Conservation (phyloP, 2,797 vertebrate species). For the Crocidura indochinensis region DNA sequence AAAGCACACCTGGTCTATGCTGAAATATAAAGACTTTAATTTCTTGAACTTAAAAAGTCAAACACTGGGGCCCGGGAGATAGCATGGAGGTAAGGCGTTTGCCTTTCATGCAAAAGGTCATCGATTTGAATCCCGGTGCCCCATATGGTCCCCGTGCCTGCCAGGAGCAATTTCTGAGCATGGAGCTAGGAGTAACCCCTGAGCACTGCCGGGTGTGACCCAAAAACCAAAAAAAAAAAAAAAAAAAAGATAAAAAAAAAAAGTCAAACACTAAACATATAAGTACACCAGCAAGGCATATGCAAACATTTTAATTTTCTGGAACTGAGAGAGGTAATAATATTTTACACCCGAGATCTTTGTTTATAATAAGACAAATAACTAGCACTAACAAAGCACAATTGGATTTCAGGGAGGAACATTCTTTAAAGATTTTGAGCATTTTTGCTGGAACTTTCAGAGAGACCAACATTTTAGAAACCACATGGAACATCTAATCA, state of each 20-base stretch:
- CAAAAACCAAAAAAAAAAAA: too few relatives aligned
- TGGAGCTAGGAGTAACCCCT: too few relatives aligned
- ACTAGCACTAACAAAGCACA: conserved; percentile 12
- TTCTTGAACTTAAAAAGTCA: background rate
- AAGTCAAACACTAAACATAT: background rate
- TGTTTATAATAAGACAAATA: conserved; percentile 40
- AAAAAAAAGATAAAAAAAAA: too few relatives aligned
- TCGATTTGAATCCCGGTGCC: too few relatives aligned
- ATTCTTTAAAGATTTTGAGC: conserved; percentile 29
- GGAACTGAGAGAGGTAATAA: background rate
- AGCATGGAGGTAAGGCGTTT: too few relatives aligned
- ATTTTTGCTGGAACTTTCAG: background rate
- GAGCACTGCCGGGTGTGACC: too few relatives aligned
- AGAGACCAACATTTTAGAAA: conserved; percentile 55
- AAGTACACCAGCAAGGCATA: background rate
- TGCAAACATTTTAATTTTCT: conserved; percentile 29
- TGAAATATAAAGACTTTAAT: conserved; percentile 61
- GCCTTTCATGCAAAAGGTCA: too few relatives aligned
- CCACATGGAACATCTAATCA: background rate
- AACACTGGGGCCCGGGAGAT: too few relatives aligned
- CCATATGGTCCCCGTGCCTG: too few relatives aligned
- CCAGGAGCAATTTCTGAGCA: too few relatives aligned
- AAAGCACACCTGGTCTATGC: conserved; percentile 69
- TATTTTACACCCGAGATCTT: background rate
- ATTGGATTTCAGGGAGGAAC: background rate